phyloP scores from a whole-genome alignment of 2,113 vertebrate genomes.

The Meleagris gallopavo region DNA sequence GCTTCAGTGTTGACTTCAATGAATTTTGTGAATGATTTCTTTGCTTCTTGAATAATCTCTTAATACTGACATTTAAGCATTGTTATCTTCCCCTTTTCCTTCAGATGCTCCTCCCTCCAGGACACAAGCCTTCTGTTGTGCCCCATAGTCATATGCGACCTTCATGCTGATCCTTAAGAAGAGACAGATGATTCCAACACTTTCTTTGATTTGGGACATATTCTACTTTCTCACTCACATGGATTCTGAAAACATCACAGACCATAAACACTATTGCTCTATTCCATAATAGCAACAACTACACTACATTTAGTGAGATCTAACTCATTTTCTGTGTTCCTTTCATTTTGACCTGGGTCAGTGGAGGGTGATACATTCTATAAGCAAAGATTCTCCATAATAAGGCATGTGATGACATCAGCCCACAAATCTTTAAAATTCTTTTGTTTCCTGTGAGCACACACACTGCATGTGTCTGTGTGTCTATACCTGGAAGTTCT shows the following conservation, averaged over 20 bases:
- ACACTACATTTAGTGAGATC: not conserved
- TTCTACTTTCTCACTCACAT: not conserved
- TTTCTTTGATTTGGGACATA: not conserved
- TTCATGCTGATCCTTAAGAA: not conserved
- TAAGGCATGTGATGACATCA: not conserved
- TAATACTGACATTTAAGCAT: not conserved
- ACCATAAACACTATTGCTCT: not conserved
- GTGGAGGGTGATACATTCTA: not conserved
- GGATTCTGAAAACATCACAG: constrained; percentile 18
- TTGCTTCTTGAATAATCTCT: not conserved
- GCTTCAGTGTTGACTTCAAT: not conserved
- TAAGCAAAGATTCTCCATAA: not conserved
- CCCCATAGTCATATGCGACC: not conserved
- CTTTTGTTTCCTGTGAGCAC: not conserved
- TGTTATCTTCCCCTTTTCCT: not conserved
- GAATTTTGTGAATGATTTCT: not conserved
- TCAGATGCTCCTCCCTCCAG: not conserved
- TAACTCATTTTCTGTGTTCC: not conserved
- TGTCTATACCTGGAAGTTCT: not conserved
- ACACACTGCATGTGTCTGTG: rapidly evolving
- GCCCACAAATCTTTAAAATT: not conserved
- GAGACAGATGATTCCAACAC: not conserved
- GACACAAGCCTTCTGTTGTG: not conserved
- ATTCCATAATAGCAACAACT: not conserved
- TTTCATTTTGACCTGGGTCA: not conserved